These are phyloP conservation scores for Cyprinodon variegatus DNA, from an alignment of 2,113 vertebrate genomes.

Conservation along the genomic window DNA sequence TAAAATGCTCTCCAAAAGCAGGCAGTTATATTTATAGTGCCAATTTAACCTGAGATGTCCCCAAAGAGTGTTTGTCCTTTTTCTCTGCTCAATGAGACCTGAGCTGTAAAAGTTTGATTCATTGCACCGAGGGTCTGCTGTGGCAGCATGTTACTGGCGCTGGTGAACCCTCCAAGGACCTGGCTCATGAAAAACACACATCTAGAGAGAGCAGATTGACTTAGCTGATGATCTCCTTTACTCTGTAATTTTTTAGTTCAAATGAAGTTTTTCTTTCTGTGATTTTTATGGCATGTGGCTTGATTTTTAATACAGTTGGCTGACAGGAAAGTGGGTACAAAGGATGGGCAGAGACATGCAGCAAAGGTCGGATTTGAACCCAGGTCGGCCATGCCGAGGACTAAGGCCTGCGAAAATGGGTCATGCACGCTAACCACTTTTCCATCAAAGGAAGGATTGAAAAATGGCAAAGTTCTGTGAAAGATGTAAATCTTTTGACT, in stretches of 20 bases:
- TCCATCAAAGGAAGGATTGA: no score
- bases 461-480: no score
- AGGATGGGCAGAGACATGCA: no score
- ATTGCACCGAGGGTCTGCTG: slow-evolving; percentile 44
- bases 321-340: neutral
- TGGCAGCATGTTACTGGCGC: slow-evolving; percentile 16
- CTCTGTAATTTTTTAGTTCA: neutral
- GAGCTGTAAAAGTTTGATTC: slow-evolving; percentile 69
- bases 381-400: no score
- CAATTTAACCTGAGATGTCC: slow-evolving; percentile 62
- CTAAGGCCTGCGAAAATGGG: no score
- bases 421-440: no score
- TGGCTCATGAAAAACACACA: slow-evolving; percentile 15
- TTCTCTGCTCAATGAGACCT: slow-evolving; percentile 41
- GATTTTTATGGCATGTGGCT: neutral
- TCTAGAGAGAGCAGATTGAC: neutral
- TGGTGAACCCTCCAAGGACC: slow-evolving; percentile 17
- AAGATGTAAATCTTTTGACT: no score
- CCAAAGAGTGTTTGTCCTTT: slow-evolving; percentile 70
- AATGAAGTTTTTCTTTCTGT: neutral
- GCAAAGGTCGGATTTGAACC: no score
- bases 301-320: slow-evolving; percentile 7
- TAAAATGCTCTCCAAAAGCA: slow-evolving; percentile 31
- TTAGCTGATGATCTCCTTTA: neutral
- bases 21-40: slow-evolving; percentile 68